Conservation (phyloP, 2,888 invertebrate species). For the Fragum fragum region DNA sequence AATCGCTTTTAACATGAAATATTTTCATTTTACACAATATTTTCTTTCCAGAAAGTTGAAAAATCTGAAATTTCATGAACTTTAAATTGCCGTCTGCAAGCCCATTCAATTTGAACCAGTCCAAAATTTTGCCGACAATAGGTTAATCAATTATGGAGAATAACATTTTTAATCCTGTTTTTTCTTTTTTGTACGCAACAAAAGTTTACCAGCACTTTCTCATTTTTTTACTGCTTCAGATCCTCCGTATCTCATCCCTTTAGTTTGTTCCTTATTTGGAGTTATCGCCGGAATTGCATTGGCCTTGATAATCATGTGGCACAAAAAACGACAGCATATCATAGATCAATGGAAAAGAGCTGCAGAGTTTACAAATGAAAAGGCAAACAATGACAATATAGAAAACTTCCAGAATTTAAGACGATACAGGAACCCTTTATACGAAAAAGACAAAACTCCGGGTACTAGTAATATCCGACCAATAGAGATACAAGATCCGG, state of each 20-base stretch:
- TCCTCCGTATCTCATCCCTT: constrained; percentile 69
- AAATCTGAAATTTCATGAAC: too few relatives aligned
- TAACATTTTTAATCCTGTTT: too few relatives aligned
- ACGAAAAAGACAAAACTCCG: constrained; percentile 89
- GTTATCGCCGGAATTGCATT: constrained; percentile 79
- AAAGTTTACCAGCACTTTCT: too few relatives aligned
- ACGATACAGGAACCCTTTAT: constrained; percentile 92
- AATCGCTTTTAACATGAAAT: too few relatives aligned
- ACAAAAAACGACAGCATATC: constrained; percentile 89
- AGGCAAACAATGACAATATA: constrained; percentile 97
- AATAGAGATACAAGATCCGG: constrained; percentile 89
- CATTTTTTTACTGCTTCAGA: constrained; percentile 26
- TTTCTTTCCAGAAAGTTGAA: too few relatives aligned
- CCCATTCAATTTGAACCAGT: too few relatives aligned
- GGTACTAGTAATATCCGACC: constrained; percentile 82
- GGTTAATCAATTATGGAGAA: too few relatives aligned
- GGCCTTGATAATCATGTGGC: constrained; percentile 85
- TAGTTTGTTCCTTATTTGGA: constrained; percentile 83
- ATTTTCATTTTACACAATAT: too few relatives aligned
- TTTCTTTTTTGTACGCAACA: too few relatives aligned
- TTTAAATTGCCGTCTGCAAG: too few relatives aligned
- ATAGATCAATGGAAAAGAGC: constrained; percentile 87
- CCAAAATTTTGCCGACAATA: too few relatives aligned
- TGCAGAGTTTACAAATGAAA: constrained; percentile 85
- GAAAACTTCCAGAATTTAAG: constrained; percentile 93